Base-by-base conservation (phyloP, 1,140 invertebrate species). In the Aphelinus certus region DNA sequence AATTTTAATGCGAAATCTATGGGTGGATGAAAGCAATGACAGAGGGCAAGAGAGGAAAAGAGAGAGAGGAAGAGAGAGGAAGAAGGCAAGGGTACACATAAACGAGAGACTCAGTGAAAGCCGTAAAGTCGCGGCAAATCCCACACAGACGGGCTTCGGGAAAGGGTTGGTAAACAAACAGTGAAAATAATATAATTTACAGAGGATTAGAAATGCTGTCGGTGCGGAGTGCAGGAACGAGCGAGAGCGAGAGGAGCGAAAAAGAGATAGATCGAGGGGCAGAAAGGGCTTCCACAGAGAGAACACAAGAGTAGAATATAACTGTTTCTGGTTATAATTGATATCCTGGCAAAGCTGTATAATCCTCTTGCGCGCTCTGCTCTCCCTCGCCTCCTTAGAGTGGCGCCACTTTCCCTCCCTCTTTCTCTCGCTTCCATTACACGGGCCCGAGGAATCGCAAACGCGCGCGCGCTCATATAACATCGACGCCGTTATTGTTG, bases 271-370 rank as follows among this genome's bases (percentile, higher is more conserved):
- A 53, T 4, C 4, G 9, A 6, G 9, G 51, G 51, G 77, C 71
- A 70, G 71, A 66, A 75, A 58, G 78, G 76, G 76, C 58, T n/a
- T 43, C 4, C 45, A 70, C 4, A 58, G 61, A 10, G 45, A 47
- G 51, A 46, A 48, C 4, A n/a, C 26, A 47, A 78, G 68, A 57
- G 69, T 55, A 58, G 80, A 82, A 82, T 83, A 83, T 85, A 85
- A 85, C 83, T 84, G 83, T 85, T 85, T 88, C 85, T 87, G 86
- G 85, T 87, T 88, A 87, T 88, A 88, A 88, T 88, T 88, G 86
- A 88, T 88, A 88, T 87, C 86, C 85, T 83, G 85, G 86, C 82
- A 87, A 88, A 88, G 86, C 86, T 84, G 85, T 84, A 85, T 88
- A 87, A 87, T 87, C 86, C 84, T 78, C 78, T 43, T 26, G 26